Conservation (phyloP, 2,888 invertebrate species). For the Sminthurides aquaticus region DNA sequence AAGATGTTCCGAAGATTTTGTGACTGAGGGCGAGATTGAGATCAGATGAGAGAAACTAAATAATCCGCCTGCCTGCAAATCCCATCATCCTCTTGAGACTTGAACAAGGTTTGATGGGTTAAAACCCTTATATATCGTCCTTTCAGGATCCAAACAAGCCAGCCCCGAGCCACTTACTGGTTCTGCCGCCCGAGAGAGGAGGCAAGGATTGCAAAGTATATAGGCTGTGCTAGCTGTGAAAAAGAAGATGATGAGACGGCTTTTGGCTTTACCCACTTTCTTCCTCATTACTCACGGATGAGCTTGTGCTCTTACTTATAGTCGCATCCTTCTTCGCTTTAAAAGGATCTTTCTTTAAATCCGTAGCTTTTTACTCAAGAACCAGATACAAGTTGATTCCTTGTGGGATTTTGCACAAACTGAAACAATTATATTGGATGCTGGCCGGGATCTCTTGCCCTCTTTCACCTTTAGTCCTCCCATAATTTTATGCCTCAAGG, state of each 20-base stretch:
- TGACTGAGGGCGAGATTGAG: background rate
- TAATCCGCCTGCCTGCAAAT: constrained; percentile 7
- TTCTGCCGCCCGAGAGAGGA: constrained; percentile 1
- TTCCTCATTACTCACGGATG: constrained; percentile 5
- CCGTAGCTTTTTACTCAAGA: too few species aligned
- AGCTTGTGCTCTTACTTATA: too few species aligned
- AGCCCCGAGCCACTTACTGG: background rate
- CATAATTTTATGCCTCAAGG: too few species aligned
- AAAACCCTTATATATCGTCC: background rate
- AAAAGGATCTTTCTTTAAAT: too few species aligned
- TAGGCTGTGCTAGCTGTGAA: background rate
- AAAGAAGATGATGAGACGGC: constrained; percentile 1
- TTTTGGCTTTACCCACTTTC: constrained; percentile 5
- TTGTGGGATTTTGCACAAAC: background rate
- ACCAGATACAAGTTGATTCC: background rate
- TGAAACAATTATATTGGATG: too few species aligned
- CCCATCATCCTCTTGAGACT: background rate
- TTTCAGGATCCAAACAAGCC: background rate
- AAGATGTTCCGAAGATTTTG: background rate
- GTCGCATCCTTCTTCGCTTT: too few species aligned
- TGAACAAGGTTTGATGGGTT: background rate
- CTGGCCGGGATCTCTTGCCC: too few species aligned
- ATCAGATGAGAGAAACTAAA: constrained; percentile 1
- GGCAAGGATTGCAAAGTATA: background rate
- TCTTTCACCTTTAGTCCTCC: too few species aligned